These are phyloP conservation scores for Campaea margaritaria DNA, from an alignment of 2,888 invertebrate genomes.

Conservation along the genomic window DNA sequence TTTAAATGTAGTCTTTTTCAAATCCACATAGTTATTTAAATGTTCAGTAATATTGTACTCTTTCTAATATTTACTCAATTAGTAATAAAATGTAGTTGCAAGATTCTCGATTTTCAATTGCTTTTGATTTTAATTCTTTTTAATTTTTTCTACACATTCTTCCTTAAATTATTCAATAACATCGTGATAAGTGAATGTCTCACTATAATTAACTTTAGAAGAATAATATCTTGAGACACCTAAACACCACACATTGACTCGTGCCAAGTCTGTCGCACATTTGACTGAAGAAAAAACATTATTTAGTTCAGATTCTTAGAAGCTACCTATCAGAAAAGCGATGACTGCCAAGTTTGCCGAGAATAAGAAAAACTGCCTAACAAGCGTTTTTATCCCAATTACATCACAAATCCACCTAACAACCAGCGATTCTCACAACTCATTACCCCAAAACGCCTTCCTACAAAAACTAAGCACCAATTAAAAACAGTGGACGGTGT, in stretches of 20 bases:
- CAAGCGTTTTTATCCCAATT: conserved; percentile 28
- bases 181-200: too few relatives aligned
- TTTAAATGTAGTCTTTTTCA: neutral
- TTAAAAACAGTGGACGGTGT: conserved; percentile 66
- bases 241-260: too few relatives aligned
- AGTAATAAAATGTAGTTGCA: conserved; percentile 2
- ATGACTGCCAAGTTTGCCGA: neutral
- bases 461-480: conserved; percentile 68
- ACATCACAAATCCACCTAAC: conserved; percentile 30
- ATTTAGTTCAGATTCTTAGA: neutral
- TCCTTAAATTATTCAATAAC: too few relatives aligned
- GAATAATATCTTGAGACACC: too few relatives aligned
- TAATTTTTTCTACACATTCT: neutral
- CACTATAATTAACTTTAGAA: too few relatives aligned
- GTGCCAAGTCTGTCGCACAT: too few relatives aligned
- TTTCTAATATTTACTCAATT: conserved; percentile 1
- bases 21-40: neutral
- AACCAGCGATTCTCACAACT: conserved; percentile 46
- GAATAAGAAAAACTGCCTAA: conserved; percentile 16
- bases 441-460: conserved; percentile 55
- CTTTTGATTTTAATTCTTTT: neutral
- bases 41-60: neutral
- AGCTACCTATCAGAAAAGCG: too few relatives aligned
- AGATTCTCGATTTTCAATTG: conserved; percentile 8
- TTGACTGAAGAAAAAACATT: neutral